Base-by-base conservation (phyloP, 2,888 invertebrate species). In the Amblyjoppa fuscipennis region DNA sequence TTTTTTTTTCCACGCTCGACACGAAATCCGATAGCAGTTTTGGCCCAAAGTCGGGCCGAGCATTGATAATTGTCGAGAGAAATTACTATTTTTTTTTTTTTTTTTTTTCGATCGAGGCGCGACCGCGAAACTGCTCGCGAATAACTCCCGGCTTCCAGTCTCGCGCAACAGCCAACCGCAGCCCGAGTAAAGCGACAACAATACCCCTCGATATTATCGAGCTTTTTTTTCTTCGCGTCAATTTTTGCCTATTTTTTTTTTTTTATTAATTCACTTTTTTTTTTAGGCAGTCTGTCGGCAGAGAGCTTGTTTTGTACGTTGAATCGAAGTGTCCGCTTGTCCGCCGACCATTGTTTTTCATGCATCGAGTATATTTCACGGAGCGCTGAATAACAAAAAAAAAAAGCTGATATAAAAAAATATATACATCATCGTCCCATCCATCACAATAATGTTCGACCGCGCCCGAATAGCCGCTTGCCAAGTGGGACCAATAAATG, bases 321-420 rank as follows among this genome's bases (percentile, higher is more conserved):
- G 49, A 11, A 41, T 64, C 75, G 61, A 64, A 38, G 49, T 20
- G 64, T 73, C 59, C 61, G 11, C 34, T 38, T 61, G 74, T 20
- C 74, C 38, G 61, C 64, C 74, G 45, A 75, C 34, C 64, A 45
- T 61, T 61, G 61, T 61, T 34, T 5, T 5, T 2, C 16, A 34
- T 3, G 9, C 38, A 34, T 61, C 61, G 61, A 2, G 16, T 28
- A 16, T 16, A 61, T 61, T 61, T 31, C 61, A 25, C 31, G 16
- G 31, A 16, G 34, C 34, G 16, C 2, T 16, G 16, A 61, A 61
- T 16, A 34, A 11, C 20, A 61, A 61, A 61, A n/a, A n/a, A 53
- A 53, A 16, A 53, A 20, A 53, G 13, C 16, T 3, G 13, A 53
- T 6, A 38, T 38, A 38, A 9, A 38, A 9, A 38, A 9, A 38